Evolutionary conservation across 2,113 vertebrate genomes (phyloP).

Genomic region (Toxostoma redivivum): DNA sequence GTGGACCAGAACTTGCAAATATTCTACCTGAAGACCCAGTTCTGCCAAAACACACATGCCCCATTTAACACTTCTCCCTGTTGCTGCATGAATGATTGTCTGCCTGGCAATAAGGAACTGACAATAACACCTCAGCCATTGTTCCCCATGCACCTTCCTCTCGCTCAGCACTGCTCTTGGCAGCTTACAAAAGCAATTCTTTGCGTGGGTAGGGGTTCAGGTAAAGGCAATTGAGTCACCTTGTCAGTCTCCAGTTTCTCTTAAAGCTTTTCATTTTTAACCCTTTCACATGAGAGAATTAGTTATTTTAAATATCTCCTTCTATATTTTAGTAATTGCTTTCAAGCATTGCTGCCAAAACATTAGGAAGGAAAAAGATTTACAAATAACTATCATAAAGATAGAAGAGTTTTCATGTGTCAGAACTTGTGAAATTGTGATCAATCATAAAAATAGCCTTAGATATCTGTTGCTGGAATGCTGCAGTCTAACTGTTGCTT

Average conservation of each 20-base stretch:
- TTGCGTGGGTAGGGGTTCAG: background rate
- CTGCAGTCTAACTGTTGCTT: background rate
- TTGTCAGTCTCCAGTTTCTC: background rate
- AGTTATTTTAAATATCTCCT: background rate
- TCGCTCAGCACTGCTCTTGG: background rate
- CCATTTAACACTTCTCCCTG: background rate
- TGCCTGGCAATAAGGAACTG: background rate
- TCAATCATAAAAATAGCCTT: slow-evolving; percentile 24
- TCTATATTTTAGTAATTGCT: background rate
- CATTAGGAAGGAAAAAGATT: background rate
- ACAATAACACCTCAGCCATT: background rate
- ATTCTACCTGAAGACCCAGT: background rate
- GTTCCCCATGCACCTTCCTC: background rate
- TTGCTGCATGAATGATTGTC: background rate
- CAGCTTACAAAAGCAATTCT: background rate
- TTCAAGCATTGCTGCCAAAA: background rate
- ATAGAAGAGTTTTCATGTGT: slow-evolving; percentile 6
- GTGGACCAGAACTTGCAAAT: background rate
- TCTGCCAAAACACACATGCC: background rate
- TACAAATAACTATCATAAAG: slow-evolving; percentile 28
- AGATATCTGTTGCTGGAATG: background rate
- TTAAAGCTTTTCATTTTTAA: background rate
- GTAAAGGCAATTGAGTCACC: background rate
- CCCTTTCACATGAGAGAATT: background rate
- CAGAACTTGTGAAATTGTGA: slow-evolving; percentile 4